A percentile compares a stretch with the other conserved stretches of the same genome.
Conservation (phyloP, 2,888 invertebrate genomes). For the Nowickia ferox region DNA sequence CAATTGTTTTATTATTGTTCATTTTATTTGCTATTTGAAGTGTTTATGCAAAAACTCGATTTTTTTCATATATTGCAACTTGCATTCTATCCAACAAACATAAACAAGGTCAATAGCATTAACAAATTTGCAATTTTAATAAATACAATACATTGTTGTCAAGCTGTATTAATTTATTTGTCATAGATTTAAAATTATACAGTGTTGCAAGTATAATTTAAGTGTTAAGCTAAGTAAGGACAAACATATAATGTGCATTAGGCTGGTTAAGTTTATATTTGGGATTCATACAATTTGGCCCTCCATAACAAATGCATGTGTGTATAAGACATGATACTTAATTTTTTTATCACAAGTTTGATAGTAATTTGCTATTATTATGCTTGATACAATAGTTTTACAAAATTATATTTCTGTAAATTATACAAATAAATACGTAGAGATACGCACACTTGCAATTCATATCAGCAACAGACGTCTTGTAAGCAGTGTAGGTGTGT, state of each 20-base stretch:
- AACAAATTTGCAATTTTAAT: slow-evolving; percentile 14
- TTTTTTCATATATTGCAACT: slow-evolving; percentile 17
- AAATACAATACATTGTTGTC: not conserved
- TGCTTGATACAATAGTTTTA: slow-evolving; percentile 16
- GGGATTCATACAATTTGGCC: no score
- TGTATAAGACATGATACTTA: no score
- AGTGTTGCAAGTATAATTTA: slow-evolving; percentile 21
- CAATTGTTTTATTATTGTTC: not conserved
- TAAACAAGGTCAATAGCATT: slow-evolving; percentile 21
- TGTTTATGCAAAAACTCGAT: not conserved
- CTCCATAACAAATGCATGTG: no score
- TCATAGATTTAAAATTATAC: not conserved
- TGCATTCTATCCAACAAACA: not conserved
- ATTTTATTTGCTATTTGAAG: not conserved
- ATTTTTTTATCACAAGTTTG: slow-evolving; percentile 31
- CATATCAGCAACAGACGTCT: slow-evolving; percentile 43
- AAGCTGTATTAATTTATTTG: slow-evolving; percentile 8
- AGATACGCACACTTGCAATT: slow-evolving; percentile 33
- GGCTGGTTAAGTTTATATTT: no score
- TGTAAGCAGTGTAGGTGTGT: not conserved
- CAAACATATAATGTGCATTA: not conserved
- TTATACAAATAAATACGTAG: not conserved
- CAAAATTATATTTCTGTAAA: slow-evolving; percentile 3
- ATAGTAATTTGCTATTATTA: slow-evolving; percentile 34
- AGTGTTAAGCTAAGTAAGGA: slow-evolving; percentile 37